Percentiles rank a stretch among this genome's conserved stretches.
phyloP scores from a whole-genome alignment of 1,140 invertebrate genomes.

The Parapsyche elsis region DNA sequence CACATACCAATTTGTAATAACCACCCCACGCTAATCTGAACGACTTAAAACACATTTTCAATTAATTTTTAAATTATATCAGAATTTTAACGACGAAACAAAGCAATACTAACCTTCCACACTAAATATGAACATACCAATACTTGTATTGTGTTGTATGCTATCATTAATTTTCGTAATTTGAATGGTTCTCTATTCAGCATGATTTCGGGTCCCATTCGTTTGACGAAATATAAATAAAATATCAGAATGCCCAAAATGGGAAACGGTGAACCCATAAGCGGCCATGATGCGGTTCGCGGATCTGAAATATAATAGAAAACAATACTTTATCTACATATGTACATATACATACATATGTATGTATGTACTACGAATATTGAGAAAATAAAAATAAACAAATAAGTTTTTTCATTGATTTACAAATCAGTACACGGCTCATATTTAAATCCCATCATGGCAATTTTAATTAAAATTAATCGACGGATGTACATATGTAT shows the following conservation, averaged over 20 bases:
- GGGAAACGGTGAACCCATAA: constrained; percentile 72
- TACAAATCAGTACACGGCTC: no score
- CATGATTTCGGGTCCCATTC: constrained; percentile 80
- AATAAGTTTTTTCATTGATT: no score
- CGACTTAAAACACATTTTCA: constrained; percentile 58
- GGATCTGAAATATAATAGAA: constrained; percentile 67
- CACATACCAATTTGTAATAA: constrained; percentile 73
- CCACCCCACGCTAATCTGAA: constrained; percentile 62
- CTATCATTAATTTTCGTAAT: constrained; percentile 75
- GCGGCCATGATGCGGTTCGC: constrained; percentile 70
- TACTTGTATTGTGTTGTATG: constrained; percentile 83
- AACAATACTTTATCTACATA: not conserved
- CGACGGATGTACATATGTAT: no score
- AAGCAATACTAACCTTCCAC: constrained; percentile 68
- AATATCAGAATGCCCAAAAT: constrained; percentile 69
- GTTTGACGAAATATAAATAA: constrained; percentile 77
- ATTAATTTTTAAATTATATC: constrained; percentile 11
- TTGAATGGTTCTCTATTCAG: constrained; percentile 76
- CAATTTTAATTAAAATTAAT: no score
- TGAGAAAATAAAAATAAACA: not conserved
- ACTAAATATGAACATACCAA: constrained; percentile 72
- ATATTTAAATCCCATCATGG: no score
- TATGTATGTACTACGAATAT: no score
- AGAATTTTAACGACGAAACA: not conserved
- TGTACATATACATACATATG: not conserved